These are phyloP conservation scores for Schizopygopsis pylzovi DNA, from an alignment of 2,797 vertebrate genomes.

Conservation along the genomic window DNA sequence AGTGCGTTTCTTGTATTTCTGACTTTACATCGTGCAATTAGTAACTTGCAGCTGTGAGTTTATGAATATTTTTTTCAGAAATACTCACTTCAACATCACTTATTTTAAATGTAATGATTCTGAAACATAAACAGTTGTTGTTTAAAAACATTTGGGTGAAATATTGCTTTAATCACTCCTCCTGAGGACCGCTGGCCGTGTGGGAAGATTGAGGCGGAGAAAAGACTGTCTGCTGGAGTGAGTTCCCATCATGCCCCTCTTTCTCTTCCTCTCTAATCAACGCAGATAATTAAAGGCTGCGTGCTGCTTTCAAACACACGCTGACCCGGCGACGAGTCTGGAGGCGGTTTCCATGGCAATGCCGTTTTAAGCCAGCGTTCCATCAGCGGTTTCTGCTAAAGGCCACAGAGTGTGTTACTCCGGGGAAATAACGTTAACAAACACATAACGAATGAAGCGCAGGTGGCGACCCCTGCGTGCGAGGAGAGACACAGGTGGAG, in stretches of 20 bases:
- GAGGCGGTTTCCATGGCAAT: slow-evolving; percentile 57
- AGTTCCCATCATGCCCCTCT: neutral
- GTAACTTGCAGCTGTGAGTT: no score
- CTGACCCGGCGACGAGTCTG: slow-evolving; percentile 20
- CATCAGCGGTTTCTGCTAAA: slow-evolving; percentile 2
- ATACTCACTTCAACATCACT: neutral
- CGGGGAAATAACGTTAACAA: slow-evolving; percentile 12
- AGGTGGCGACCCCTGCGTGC: slow-evolving; percentile 15
- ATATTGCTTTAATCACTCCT: neutral
- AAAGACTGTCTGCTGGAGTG: neutral
- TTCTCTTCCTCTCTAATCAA: slow-evolving; percentile 43
- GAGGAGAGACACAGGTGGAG: slow-evolving; percentile 14
- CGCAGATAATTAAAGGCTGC: slow-evolving; percentile 49
- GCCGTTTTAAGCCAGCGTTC: slow-evolving; percentile 21
- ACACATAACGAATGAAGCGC: slow-evolving; percentile 37
- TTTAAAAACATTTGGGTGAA: neutral
- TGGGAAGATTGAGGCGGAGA: neutral
- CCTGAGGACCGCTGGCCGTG: neutral
- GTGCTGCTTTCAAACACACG: slow-evolving; percentile 35
- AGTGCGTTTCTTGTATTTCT: no score
- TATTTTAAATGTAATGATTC: neutral
- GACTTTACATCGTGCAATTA: no score
- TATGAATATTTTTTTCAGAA: no score
- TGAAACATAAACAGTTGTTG: neutral
- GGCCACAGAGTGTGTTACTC: slow-evolving; percentile 15